Evolutionary conservation across 2,113 vertebrate species (phyloP).

Genomic region (Nanger granti): DNA sequence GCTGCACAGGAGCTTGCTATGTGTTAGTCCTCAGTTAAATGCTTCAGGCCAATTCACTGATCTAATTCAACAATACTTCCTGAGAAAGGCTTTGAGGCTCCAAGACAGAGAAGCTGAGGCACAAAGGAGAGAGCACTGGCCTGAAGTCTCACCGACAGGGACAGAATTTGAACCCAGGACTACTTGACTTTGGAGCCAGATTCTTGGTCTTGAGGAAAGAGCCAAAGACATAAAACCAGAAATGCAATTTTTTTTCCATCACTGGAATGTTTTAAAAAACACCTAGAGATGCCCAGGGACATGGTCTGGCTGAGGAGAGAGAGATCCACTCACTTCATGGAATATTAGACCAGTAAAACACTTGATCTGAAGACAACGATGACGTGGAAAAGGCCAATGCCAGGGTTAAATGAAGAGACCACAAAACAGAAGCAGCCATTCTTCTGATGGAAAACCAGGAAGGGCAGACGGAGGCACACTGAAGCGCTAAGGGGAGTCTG

Average conservation of each 20-base stretch:
- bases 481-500: fast-evolving
- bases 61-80: too few species aligned
- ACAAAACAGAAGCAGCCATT: not conserved
- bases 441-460: not conserved
- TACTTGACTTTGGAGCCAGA: not conserved
- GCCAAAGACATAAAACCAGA: not conserved
- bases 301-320: not conserved
- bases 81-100: not conserved
- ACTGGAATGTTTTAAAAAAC: not conserved
- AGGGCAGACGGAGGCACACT: not conserved
- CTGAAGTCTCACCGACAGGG: not conserved
- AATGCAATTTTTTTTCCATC: not conserved
- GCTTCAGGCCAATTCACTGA: not conserved
- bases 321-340: not conserved
- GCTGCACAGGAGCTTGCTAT: not conserved
- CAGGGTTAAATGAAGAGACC: not conserved
- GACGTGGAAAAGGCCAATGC: not conserved
- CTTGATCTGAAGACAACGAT: not conserved
- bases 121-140: not conserved
- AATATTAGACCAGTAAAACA: not conserved
- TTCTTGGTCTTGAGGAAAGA: not conserved
- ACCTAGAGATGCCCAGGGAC: not conserved
- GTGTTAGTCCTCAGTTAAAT: not conserved
- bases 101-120: not conserved
- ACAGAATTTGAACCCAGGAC: not conserved